Evolutionary conservation across 2,797 vertebrate species (phyloP), one percentile per base, ranked within the genome.

Genomic region (Agapornis canus): DNA sequence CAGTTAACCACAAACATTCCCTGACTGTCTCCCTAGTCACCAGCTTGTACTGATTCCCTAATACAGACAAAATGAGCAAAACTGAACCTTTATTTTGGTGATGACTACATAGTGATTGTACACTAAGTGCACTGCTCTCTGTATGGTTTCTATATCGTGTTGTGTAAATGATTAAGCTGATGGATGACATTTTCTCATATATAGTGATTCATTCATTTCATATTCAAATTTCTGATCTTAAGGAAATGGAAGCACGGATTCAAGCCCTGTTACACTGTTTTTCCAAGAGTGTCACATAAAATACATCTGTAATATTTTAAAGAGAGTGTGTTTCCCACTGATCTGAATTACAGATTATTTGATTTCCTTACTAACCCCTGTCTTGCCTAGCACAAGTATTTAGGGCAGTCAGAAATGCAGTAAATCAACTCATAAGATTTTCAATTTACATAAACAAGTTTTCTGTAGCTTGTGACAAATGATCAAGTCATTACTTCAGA

Each of bases 381-480:
- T 78, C 65, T 77, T 66, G 54, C 21, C 65, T 70, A 49, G 42
- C 35, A 75, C 12, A 66, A 95, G 89, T 39, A 73, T 87, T 89
- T 81, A 79, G 59, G 48, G 49, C 39, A 22, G 21, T 45, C 71
- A 47, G 23, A 94, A 79, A 84, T 45, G 60, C 5, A 25, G 6
- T 51, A 61, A 64, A 84, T 77, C 37, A 82, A 7, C 64, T 92
- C 31, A 92, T 5, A 78, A 82, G 29, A 43, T 66, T 86, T 90
- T 87, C 21, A 81, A 27, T 86, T 77, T 86, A 51, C 54, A 70
- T 25, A 31, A 87, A 82, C 23, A 86, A 81, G 11, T 90, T 96
- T 94, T 83, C 84, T 84, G 69, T 35, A 93, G 52, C 59, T 85
- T 93, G 86, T 93, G 82, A 81, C 80, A 96, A 95, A 79, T 31